These are phyloP conservation scores for Smittia aterrima DNA, from an alignment of 2,888 invertebrate species.

Conservation along the genomic window DNA sequence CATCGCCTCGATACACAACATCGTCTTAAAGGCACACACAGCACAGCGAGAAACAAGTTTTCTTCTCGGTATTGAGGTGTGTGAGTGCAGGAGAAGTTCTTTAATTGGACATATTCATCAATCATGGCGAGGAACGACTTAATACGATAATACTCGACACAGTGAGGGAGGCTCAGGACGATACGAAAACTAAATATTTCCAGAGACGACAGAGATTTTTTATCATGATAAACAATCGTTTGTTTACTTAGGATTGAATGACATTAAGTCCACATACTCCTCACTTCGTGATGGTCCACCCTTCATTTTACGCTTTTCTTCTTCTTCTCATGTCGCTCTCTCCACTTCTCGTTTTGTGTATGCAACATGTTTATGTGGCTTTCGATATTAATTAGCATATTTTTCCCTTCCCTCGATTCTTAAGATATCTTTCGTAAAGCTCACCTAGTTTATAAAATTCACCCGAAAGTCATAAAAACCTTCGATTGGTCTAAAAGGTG, in stretches of 20 bases:
- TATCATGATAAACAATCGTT: constrained; percentile 7
- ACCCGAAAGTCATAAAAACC: neutral
- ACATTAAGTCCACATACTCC: constrained; percentile 7
- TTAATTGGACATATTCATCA: constrained; percentile 39
- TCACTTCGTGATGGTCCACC: constrained; percentile 32
- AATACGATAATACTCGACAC: neutral
- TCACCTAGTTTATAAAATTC: neutral
- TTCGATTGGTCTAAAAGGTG: neutral
- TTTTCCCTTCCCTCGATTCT: neutral
- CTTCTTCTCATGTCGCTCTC: constrained; percentile 5
- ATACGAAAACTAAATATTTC: constrained; percentile 1
- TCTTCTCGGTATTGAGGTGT: constrained; percentile 38
- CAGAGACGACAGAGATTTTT: neutral
- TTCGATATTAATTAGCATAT: constrained; percentile 39
- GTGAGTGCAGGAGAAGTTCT: constrained; percentile 38
- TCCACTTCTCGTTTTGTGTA: constrained; percentile 29
- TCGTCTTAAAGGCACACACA: constrained; percentile 1
- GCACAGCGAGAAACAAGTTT: constrained; percentile 36
- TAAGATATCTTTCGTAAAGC: neutral
- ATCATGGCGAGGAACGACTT: constrained; percentile 28
- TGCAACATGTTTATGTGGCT: constrained; percentile 35
- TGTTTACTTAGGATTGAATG: constrained; percentile 37
- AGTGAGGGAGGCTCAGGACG: constrained; percentile 28
- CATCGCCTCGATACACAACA: constrained; percentile 17
- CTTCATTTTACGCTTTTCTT: constrained; percentile 9